Conservation (phyloP, 1,140 invertebrate species). For the Drosophila novamexicana region DNA sequence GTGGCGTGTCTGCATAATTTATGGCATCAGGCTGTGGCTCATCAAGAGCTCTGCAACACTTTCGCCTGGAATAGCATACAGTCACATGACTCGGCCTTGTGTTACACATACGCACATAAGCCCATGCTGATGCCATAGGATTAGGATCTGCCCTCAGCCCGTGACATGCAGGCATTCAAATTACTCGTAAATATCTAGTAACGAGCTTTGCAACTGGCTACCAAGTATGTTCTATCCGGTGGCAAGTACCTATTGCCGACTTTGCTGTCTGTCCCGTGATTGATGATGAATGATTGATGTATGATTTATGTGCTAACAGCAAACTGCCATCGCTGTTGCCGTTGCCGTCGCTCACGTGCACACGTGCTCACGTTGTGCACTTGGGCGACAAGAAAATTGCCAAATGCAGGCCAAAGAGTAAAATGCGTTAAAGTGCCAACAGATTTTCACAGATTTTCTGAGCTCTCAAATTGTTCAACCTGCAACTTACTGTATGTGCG, state of each 20-base stretch:
- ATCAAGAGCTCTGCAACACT: conserved; percentile 28
- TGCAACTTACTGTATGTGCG: conserved; percentile 11
- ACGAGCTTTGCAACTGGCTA: conserved; percentile 2
- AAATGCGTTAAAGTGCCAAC: conserved; percentile 67
- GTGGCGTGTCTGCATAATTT: conserved; percentile 54
- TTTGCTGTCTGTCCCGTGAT: conserved; percentile 40
- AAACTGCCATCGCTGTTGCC: conserved; percentile 9
- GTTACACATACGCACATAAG: conserved; percentile 4
- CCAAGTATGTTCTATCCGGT: not conserved
- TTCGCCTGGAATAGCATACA: conserved; percentile 14
- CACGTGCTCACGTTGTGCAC: conserved; percentile 11
- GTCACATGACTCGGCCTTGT: conserved; percentile 9
- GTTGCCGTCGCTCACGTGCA: not conserved
- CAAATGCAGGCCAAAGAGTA: conserved; percentile 47
- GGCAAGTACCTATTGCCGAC: not conserved
- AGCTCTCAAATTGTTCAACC: conserved; percentile 33
- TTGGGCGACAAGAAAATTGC: conserved; percentile 29
- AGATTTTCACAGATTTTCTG: conserved; percentile 57
- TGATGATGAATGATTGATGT: conserved; percentile 80
- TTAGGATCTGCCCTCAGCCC: conserved; percentile 19
- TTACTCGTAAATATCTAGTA: conserved; percentile 40
- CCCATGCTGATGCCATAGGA: not conserved
- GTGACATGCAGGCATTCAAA: conserved; percentile 38
- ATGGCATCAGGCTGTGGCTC: conserved; percentile 36
- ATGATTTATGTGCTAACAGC: conserved; percentile 56